These are phyloP conservation scores for Brachystomella parvula DNA, from an alignment of 1,140 invertebrate species.

Conservation along the genomic window DNA sequence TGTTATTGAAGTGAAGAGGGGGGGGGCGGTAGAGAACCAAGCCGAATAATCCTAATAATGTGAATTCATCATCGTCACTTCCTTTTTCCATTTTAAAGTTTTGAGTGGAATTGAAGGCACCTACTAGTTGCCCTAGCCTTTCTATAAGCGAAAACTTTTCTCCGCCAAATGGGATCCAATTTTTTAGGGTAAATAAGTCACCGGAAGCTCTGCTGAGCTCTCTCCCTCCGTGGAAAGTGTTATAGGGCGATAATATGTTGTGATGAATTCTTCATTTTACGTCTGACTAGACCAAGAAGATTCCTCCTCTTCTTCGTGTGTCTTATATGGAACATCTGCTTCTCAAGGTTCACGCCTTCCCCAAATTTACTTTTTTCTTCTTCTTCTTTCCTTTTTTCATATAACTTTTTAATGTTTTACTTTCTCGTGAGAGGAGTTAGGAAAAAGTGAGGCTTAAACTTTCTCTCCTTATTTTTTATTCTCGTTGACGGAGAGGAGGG, in stretches of 20 bases:
- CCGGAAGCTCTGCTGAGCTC: too few relatives aligned
- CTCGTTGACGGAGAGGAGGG: neutral
- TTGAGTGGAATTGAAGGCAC: too few relatives aligned
- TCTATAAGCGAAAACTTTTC: too few relatives aligned
- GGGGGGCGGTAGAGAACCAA: too few relatives aligned
- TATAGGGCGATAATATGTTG: constrained; percentile 1
- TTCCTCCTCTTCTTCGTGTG: neutral
- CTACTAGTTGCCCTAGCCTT: too few relatives aligned
- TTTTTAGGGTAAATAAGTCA: neutral
- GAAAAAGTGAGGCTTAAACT: neutral
- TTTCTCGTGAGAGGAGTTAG: too few relatives aligned
- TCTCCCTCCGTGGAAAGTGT: neutral
- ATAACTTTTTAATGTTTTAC: constrained; percentile 9
- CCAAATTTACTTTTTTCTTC: too few relatives aligned
- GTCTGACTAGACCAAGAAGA: neutral
- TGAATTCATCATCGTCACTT: too few relatives aligned
- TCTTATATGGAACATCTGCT: neutral
- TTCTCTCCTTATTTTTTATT: neutral
- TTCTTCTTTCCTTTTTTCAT: neutral
- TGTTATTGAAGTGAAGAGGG: too few relatives aligned
- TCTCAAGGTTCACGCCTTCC: neutral
- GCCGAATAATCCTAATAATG: too few relatives aligned
- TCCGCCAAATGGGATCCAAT: too few relatives aligned
- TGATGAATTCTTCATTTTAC: constrained; percentile 2
- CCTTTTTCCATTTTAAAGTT: too few relatives aligned